Percentiles rank a stretch among this genome's conserved stretches.
phyloP scores from a whole-genome alignment of 2,113 vertebrate genomes.

The Cebus imitator region DNA sequence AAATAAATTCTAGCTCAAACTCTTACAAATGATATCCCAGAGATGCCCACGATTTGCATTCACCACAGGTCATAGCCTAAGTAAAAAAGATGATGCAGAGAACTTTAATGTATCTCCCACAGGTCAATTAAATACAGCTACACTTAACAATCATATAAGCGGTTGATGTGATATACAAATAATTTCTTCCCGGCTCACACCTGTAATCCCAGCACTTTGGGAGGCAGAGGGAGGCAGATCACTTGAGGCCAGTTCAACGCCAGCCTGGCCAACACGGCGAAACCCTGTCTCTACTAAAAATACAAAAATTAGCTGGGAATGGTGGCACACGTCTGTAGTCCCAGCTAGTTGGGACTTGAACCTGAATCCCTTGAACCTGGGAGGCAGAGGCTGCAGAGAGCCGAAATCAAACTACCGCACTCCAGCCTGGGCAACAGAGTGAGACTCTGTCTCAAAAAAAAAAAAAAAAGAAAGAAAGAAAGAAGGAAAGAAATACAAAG shows the following conservation, averaged over 20 bases:
- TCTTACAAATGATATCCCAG: not conserved
- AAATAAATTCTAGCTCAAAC: not conserved
- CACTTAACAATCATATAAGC: not conserved
- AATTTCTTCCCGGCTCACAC: not conserved
- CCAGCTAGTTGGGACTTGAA: too few relatives aligned
- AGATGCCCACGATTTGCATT: not conserved
- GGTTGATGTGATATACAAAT: not conserved
- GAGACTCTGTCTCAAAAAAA: not conserved
- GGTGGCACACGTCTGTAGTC: too few relatives aligned
- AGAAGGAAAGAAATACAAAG: not conserved
- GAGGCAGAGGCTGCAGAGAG: too few relatives aligned
- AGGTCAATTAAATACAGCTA: slow-evolving; percentile 13
- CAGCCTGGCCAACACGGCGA: too few relatives aligned
- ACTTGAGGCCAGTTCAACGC: too few relatives aligned
- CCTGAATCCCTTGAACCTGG: too few relatives aligned
- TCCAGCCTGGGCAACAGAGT: too few relatives aligned
- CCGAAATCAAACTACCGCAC: too few relatives aligned
- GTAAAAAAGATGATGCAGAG: not conserved
- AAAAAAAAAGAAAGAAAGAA: not conserved
- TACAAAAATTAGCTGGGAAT: too few relatives aligned
- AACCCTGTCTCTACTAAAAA: too few relatives aligned
- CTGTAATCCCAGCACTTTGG: too few relatives aligned
- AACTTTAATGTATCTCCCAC: not conserved
- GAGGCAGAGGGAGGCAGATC: too few relatives aligned
- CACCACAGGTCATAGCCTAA: not conserved